Evolutionary conservation across 2,113 vertebrate species (phyloP).

Genomic region (Microcebus lehilahytsara): DNA sequence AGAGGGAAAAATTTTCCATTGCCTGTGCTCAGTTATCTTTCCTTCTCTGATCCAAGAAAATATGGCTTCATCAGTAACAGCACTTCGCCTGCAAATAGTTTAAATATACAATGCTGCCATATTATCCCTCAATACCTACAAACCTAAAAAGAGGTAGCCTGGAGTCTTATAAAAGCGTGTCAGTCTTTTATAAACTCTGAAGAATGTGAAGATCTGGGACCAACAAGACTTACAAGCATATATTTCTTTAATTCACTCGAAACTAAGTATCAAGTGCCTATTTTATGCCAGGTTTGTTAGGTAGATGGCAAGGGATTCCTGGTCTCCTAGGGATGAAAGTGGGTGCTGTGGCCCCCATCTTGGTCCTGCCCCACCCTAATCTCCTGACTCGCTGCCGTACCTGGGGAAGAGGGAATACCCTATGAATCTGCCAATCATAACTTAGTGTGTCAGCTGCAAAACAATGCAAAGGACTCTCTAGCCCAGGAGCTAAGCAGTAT

Average conservation of each 20-base stretch:
- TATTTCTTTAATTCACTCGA: neutral
- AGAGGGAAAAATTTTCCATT: neutral
- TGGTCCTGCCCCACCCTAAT: no score
- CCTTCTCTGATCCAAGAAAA: neutral
- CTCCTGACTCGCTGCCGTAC: no score
- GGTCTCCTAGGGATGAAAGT: no score
- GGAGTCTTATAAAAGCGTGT: neutral
- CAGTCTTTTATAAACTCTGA: neutral
- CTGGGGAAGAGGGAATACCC: no score
- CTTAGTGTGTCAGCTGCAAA: no score
- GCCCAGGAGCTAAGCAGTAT: no score
- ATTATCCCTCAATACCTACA: neutral
- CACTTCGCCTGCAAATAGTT: neutral
- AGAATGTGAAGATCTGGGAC: neutral
- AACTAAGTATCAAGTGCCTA: neutral
- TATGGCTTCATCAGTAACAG: neutral
- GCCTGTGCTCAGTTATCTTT: neutral
- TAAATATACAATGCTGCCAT: neutral
- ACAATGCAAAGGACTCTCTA: no score
- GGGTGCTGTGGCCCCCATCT: no score
- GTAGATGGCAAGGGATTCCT: no score
- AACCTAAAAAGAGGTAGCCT: neutral
- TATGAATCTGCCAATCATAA: no score
- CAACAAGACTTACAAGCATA: neutral
- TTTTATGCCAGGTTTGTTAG: neutral